phyloP scores from a whole-genome alignment of 2,888 invertebrate species.

The Archaeoteleia sp. region DNA sequence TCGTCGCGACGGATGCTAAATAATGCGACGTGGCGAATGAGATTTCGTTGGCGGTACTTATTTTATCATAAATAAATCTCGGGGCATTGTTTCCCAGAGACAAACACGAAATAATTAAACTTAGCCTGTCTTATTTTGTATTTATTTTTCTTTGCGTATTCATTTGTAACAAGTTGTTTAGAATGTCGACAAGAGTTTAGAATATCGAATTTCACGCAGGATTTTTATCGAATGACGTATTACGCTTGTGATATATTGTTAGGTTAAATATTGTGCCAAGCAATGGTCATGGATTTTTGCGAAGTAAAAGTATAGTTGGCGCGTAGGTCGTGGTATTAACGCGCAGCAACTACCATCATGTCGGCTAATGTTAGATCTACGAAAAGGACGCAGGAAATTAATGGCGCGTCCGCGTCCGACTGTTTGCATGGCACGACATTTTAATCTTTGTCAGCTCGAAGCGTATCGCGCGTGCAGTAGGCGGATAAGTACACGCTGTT shows the following conservation, averaged over 20 bases:
- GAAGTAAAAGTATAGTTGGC: slow-evolving; percentile 27
- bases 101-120: too few relatives aligned
- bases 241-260: slow-evolving; percentile 6
- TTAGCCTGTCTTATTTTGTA: too few relatives aligned
- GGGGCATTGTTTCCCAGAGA: too few relatives aligned
- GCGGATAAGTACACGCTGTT: slow-evolving; percentile 47
- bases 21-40: slow-evolving; percentile 26
- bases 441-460: slow-evolving; percentile 59
- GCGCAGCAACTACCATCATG: slow-evolving; percentile 31
- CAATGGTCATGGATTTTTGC: not conserved
- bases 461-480: slow-evolving; percentile 53
- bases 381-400: slow-evolving; percentile 55
- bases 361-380: slow-evolving; percentile 52
- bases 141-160: too few relatives aligned
- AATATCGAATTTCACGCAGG: slow-evolving; percentile 12
- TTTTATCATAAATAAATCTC: too few relatives aligned
- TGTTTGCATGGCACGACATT: slow-evolving; percentile 58
- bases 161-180: too few relatives aligned
- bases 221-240: slow-evolving; percentile 13
- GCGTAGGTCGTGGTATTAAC: slow-evolving; percentile 45
- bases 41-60: slow-evolving; percentile 20
- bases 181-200: too few relatives aligned
- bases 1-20: slow-evolving; percentile 35
- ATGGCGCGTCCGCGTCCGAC: slow-evolving; percentile 55
- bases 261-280: not conserved